phyloP scores from a whole-genome alignment of 2,888 invertebrate genomes.

The Tanaodytes sp. region DNA sequence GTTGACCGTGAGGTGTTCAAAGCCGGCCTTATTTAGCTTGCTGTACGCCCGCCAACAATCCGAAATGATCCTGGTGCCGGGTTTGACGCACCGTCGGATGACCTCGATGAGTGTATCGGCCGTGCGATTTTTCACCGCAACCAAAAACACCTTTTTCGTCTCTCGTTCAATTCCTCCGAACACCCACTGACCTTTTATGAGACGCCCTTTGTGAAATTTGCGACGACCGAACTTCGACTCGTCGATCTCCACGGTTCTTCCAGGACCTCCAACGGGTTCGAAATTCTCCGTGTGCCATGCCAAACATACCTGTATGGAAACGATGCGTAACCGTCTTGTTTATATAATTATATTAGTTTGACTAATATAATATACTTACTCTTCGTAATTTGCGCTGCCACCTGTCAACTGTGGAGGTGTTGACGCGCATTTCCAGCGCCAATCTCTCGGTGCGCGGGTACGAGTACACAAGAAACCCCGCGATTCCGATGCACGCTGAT shows the following conservation, averaged over 20 bases:
- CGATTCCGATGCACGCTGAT: too few relatives aligned
- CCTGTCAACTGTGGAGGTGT: too few relatives aligned
- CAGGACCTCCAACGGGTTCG: background rate
- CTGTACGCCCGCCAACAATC: slow-evolving; percentile 16
- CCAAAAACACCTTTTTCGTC: background rate
- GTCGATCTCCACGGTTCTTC: slow-evolving; percentile 8
- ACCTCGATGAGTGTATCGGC: background rate
- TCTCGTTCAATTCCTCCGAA: slow-evolving; percentile 19
- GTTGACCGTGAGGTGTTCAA: slow-evolving; percentile 3
- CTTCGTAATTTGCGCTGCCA: too few relatives aligned
- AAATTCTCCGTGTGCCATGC: background rate
- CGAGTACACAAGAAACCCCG: too few relatives aligned
- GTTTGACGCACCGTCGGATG: background rate
- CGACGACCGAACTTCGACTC: slow-evolving; percentile 14
- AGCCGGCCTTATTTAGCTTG: background rate
- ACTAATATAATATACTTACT: too few relatives aligned
- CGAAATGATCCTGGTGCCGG: background rate
- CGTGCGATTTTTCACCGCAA: slow-evolving; percentile 13
- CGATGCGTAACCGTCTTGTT: too few relatives aligned
- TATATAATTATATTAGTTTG: too few relatives aligned
- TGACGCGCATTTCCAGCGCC: too few relatives aligned
- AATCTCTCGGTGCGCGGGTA: too few relatives aligned
- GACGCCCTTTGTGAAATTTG: slow-evolving; percentile 4
- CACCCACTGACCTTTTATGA: slow-evolving; percentile 10
- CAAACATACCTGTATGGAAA: background rate